A percentile compares a stretch with the other conserved stretches of the same genome.
Conservation (phyloP, 2,888 invertebrate species). For the Furcula furcula region DNA sequence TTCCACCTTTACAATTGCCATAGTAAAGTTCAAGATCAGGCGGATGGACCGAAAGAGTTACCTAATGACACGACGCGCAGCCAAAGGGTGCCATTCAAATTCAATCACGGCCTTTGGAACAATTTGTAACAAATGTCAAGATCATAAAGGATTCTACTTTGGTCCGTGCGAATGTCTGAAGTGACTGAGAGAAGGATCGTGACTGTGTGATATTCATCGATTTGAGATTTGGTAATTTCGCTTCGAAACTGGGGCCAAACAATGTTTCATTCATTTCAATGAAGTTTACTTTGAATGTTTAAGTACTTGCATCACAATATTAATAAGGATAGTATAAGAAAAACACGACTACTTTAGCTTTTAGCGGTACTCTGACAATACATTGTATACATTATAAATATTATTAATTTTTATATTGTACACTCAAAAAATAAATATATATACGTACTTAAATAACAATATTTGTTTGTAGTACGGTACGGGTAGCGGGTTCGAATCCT, state of each 20-base stretch:
- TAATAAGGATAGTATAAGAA: too few species aligned
- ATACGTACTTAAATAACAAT: too few species aligned
- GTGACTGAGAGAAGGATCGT: slow-evolving; percentile 26
- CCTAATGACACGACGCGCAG: slow-evolving; percentile 29
- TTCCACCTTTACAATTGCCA: slow-evolving; percentile 8
- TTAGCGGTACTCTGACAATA: too few species aligned
- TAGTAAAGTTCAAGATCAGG: slow-evolving; percentile 31
- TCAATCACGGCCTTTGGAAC: slow-evolving; percentile 45
- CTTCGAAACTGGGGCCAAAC: slow-evolving; percentile 10
- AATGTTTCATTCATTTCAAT: too few species aligned
- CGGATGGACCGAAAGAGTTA: slow-evolving; percentile 28
- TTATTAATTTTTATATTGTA: too few species aligned
- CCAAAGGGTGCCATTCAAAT: slow-evolving; percentile 38
- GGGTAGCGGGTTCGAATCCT: too few species aligned
- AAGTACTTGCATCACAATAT: too few species aligned
- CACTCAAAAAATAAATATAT: too few species aligned
- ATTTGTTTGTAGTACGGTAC: too few species aligned
- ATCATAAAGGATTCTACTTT: slow-evolving; percentile 39
- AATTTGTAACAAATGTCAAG: slow-evolving; percentile 54
- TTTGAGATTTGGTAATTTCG: slow-evolving; percentile 18
- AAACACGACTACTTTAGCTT: too few species aligned
- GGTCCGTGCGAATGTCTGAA: slow-evolving; percentile 22
- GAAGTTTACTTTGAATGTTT: too few species aligned
- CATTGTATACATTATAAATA: too few species aligned
- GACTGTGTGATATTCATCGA: slow-evolving; percentile 22